phyloP scores from a whole-genome alignment of 2,797 vertebrate genomes.

The Lacerta agilis region DNA sequence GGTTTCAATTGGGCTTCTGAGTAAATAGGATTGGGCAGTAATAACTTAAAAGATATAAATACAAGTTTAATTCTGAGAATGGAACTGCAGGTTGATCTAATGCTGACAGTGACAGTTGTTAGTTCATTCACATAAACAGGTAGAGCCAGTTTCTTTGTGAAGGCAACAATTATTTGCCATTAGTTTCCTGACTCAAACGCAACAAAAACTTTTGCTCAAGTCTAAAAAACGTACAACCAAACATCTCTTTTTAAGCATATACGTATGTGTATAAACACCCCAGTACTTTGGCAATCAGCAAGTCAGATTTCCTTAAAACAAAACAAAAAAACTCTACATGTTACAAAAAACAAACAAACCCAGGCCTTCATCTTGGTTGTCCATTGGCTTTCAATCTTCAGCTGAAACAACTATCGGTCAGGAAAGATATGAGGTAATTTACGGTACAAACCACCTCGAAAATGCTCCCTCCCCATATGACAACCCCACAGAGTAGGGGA shows the following conservation, averaged over 20 bases:
- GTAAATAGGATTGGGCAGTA: background rate
- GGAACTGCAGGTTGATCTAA: background rate
- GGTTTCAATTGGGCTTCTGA: background rate
- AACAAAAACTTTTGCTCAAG: background rate
- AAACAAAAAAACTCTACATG: background rate
- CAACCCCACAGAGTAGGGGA: background rate
- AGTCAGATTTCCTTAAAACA: background rate
- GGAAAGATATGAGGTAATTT: background rate
- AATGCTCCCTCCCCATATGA: background rate
- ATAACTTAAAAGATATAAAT: background rate
- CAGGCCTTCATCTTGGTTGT: background rate
- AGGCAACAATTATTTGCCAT: slow-evolving; percentile 14
- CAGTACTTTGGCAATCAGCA: background rate
- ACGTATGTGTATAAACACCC: background rate
- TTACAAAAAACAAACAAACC: background rate
- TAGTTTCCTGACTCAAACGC: background rate
- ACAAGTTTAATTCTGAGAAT: background rate
- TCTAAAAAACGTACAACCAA: background rate
- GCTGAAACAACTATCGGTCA: slow-evolving; percentile 1
- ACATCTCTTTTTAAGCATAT: background rate
- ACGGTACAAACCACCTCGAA: background rate
- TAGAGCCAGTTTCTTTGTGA: slow-evolving; percentile 4
- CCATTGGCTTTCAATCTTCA: slow-evolving; percentile 2
- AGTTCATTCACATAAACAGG: slow-evolving; percentile 15
- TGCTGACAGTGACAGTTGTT: background rate